Base-by-base conservation (phyloP, 2,888 invertebrate genomes). In the Torymus aiolomorphi region DNA sequence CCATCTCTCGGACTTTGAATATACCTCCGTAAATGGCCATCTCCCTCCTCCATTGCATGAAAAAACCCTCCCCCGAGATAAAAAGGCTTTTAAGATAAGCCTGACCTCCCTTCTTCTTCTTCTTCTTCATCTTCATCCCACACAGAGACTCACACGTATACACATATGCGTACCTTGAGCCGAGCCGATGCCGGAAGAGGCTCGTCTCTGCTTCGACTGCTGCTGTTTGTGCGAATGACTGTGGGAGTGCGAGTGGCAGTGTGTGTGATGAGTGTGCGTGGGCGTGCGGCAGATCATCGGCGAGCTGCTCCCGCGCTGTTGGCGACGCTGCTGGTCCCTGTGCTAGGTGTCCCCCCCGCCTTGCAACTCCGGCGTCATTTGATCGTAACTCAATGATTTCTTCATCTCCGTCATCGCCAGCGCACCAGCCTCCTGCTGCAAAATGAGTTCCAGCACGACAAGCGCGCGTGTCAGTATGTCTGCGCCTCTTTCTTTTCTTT, bases 321-420 rank as follows among this genome's bases (percentile, higher is more conserved):
- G 87, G 78, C 83, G 87, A 81, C 62, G 79, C 51, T 65, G 76
- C 70, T 80, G 87, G 84, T 84, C 76, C 80, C 80, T 66, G 76
- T 90, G 90, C 89, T 90, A 90, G 90, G 89, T 89, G 87, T 88
- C 90, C 89, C 90, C 89, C 91, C 89, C 90, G 92, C 85, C 31
- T 31, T 73, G 90, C 89, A 86, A 88, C 90, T 90, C 90, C 89
- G 90, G 90, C 90, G 92, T 92, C 85, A 87, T 87, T 86, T 91
- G 91, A 85, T 93, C 93, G 91, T 92, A 93, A 86, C 92, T 92
- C 86, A 92, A 91, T 83, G 93, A 92, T 91, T 94, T 94, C 89
- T 94, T 92, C 91, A 93, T 91, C 89, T 94, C 94, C 89, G 93
- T 92, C 93, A 94, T 93, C 84, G 93, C 93, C 85, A 94, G 89